Percentiles rank a stretch among this genome's conserved stretches.
These are phyloP conservation scores for Brachyrhaphis roseni DNA, from an alignment of 2,797 vertebrate genomes.

Conservation along the genomic window DNA sequence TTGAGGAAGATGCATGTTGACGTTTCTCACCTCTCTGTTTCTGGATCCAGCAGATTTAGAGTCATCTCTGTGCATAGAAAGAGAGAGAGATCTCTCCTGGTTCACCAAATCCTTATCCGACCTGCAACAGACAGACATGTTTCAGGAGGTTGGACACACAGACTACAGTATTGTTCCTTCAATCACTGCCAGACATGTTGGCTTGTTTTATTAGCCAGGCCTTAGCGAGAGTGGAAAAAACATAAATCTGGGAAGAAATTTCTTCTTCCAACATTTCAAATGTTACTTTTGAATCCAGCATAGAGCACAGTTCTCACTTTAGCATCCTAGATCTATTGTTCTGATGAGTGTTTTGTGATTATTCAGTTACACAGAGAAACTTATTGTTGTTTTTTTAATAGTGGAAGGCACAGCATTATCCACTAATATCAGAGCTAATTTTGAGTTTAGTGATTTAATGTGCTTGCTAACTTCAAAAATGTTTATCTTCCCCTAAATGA, in stretches of 20 bases:
- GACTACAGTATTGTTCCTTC: neutral
- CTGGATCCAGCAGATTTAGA: slow-evolving; percentile 67
- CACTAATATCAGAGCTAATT: neutral
- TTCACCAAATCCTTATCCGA: slow-evolving; percentile 87
- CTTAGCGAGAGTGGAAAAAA: neutral
- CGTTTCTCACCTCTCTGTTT: slow-evolving; percentile 63
- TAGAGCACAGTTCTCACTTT: neutral
- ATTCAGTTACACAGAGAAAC: neutral
- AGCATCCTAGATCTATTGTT: neutral
- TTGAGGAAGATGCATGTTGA: neutral
- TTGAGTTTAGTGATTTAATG: no score
- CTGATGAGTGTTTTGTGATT: neutral
- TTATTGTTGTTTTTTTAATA: neutral
- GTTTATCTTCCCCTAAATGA: no score
- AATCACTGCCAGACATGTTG: neutral
- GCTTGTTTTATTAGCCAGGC: neutral
- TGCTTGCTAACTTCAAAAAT: neutral
- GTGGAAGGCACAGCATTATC: neutral
- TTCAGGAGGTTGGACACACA: neutral
- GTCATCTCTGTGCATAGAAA: slow-evolving; percentile 69
- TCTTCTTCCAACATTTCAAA: neutral
- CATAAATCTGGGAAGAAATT: neutral
- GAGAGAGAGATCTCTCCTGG: slow-evolving; percentile 81
- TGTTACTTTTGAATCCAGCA: neutral
- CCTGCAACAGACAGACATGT: slow-evolving; percentile 63